phyloP scores from a whole-genome alignment of 2,113 vertebrate genomes.

The Mirounga angustirostris region DNA sequence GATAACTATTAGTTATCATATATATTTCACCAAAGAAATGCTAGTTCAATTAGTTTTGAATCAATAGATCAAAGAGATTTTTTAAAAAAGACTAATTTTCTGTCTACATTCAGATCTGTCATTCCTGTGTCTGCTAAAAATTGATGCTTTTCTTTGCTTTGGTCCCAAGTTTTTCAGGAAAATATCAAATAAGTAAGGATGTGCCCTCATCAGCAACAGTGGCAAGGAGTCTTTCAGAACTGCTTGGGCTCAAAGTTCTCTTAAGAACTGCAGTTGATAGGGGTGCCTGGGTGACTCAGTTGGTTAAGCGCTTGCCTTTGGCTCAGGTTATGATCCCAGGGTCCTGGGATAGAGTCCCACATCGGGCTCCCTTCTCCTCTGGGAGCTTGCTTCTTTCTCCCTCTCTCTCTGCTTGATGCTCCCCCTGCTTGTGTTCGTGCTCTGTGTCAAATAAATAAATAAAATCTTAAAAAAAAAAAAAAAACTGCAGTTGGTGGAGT shows the following conservation, averaged over 20 bases:
- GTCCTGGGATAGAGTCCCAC: neutral
- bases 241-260: neutral
- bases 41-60: neutral
- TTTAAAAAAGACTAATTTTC: neutral
- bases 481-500: neutral
- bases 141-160: conserved; percentile 26
- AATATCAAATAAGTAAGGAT: neutral
- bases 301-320: neutral
- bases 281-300: neutral
- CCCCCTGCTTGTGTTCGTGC: neutral
- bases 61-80: neutral
- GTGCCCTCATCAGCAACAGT: neutral
- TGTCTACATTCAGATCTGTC: neutral
- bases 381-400: neutral
- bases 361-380: neutral
- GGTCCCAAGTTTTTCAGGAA: neutral
- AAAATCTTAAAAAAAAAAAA: neutral
- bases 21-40: neutral
- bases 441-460: neutral
- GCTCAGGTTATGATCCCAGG: neutral
- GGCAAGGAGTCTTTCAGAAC: neutral
- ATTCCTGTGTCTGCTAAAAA: neutral
- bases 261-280: neutral
- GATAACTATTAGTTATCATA: neutral
- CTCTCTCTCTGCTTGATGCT: neutral